Percentiles rank a stretch among this genome's conserved stretches.
Evolutionary conservation across 2,888 invertebrate species (phyloP).

Genomic region (Apodemia duryi): DNA sequence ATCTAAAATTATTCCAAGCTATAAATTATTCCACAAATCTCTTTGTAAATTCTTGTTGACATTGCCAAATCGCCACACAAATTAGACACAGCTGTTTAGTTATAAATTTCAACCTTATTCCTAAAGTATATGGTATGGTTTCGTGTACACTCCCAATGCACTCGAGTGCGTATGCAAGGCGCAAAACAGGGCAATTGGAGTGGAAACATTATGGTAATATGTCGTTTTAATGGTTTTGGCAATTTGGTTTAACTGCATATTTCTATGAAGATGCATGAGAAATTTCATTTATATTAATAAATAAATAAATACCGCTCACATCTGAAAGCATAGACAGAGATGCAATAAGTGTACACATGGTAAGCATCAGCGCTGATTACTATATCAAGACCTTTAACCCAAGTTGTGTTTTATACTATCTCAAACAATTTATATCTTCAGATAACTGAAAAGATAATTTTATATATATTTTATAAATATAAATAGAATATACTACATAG

Average conservation of each 20-base stretch:
- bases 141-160: conserved; percentile 21
- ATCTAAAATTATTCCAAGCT: not conserved
- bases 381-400: too few species aligned
- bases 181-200: conserved; percentile 31
- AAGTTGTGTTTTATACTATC: too few species aligned
- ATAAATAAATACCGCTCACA: too few species aligned
- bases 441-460: too few species aligned
- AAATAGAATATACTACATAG: too few species aligned
- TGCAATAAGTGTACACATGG: too few species aligned
- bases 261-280: not conserved
- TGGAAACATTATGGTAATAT: conserved; percentile 32
- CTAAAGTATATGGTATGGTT: conserved; percentile 13
- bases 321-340: too few species aligned
- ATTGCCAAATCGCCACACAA: not conserved
- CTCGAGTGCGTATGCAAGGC: conserved; percentile 31
- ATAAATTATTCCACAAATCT: conserved; percentile 3
- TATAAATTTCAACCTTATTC: conserved; percentile 16
- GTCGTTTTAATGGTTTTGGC: conserved; percentile 26
- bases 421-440: too few species aligned
- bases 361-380: too few species aligned
- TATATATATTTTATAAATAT: too few species aligned
- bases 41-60: conserved; percentile 11
- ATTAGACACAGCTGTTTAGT: not conserved
- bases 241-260: not conserved
- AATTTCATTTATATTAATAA: too few species aligned